These are phyloP conservation scores for Plebejus anna DNA, from an alignment of 2,888 invertebrate species.

Conservation along the genomic window DNA sequence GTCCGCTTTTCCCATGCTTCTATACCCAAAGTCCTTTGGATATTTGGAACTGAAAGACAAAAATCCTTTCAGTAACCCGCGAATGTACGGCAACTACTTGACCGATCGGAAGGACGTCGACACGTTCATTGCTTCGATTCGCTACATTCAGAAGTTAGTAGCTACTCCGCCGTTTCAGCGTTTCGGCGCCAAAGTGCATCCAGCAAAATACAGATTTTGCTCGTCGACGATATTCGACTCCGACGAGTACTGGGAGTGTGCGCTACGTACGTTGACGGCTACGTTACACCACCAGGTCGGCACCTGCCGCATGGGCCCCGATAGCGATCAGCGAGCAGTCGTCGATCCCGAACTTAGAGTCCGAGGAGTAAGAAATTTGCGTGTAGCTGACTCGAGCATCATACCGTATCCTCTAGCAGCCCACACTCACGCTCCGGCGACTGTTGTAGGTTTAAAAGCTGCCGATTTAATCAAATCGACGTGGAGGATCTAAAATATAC, in stretches of 20 bases:
- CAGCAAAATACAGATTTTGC: constrained; percentile 77
- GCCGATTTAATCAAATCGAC: constrained; percentile 82
- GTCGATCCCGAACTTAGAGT: constrained; percentile 83
- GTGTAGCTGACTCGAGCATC: constrained; percentile 85
- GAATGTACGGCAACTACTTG: constrained; percentile 90
- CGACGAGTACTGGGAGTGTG: constrained; percentile 87
- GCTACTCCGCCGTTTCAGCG: constrained; percentile 80
- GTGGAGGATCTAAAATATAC: constrained; percentile 47
- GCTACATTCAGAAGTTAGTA: constrained; percentile 80
- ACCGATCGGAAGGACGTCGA: constrained; percentile 80
- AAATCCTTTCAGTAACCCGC: constrained; percentile 87
- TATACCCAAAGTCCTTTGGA: constrained; percentile 87
- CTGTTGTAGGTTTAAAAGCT: constrained; percentile 86
- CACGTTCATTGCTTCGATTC: constrained; percentile 81
- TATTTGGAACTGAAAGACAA: constrained; percentile 83
- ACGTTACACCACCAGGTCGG: constrained; percentile 84
- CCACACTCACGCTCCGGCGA: constrained; percentile 84
- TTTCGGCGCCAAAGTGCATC: constrained; percentile 75
- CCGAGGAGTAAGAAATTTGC: constrained; percentile 78
- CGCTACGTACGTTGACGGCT: constrained; percentile 79
- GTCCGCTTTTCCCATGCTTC: constrained; percentile 83
- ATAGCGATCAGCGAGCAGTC: constrained; percentile 80
- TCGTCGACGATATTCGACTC: constrained; percentile 67
- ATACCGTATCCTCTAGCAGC: constrained; percentile 83
- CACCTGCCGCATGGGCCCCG: constrained; percentile 86